phyloP scores from a whole-genome alignment of 2,888 invertebrate genomes.

The Bursaphelenchus okinawaensis region DNA sequence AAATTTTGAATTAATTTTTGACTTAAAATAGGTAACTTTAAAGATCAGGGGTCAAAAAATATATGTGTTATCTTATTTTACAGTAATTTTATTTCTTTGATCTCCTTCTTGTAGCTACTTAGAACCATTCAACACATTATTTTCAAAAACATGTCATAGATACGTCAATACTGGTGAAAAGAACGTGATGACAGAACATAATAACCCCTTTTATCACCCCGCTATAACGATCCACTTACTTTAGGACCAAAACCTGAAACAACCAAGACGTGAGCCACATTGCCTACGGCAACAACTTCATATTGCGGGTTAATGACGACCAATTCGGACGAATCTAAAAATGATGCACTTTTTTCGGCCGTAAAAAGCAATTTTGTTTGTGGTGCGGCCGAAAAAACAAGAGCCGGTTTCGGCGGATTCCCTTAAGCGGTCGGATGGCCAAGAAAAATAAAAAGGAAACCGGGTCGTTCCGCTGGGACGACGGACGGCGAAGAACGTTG shows the following conservation, averaged over 20 bases:
- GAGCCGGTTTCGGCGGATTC: neutral
- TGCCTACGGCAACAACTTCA: neutral
- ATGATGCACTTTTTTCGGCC: neutral
- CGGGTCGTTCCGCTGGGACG: neutral
- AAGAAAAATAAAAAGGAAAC: neutral
- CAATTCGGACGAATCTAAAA: neutral
- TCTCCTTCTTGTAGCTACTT: too few relatives aligned
- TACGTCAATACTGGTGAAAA: too few relatives aligned
- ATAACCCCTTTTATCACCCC: too few relatives aligned
- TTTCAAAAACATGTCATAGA: too few relatives aligned
- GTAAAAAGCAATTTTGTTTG: conserved; percentile 10
- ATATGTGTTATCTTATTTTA: neutral
- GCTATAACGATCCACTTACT: neutral
- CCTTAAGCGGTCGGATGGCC: neutral
- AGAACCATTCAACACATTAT: too few relatives aligned
- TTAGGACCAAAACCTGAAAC: neutral
- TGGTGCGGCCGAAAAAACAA: neutral
- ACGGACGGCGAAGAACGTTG: neutral
- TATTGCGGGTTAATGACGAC: neutral
- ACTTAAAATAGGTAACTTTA: neutral
- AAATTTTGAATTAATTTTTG: neutral
- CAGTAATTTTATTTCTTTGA: neutral
- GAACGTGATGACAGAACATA: too few relatives aligned
- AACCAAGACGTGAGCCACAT: neutral
- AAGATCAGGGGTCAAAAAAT: neutral